These are phyloP conservation scores for Pocillopora damicornis DNA, from an alignment of 64 coral and sea anemone genomes.

Conservation along the genomic window DNA sequence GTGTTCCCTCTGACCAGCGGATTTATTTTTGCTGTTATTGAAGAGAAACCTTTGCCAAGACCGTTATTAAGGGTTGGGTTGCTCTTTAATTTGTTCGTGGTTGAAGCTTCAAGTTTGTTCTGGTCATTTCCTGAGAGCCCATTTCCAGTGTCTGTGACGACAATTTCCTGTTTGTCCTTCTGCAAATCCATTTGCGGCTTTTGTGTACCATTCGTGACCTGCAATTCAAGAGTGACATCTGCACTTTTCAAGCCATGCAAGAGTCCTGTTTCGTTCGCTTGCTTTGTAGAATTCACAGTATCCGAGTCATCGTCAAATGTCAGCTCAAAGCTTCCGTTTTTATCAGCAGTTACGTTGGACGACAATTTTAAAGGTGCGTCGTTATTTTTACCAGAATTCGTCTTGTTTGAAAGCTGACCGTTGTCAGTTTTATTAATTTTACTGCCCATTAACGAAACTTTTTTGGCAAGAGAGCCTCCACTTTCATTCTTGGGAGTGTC, in stretches of 20 bases:
- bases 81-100: not conserved
- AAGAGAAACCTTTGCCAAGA: not conserved
- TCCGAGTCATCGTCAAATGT: not conserved
- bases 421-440: not conserved
- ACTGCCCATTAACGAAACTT: not conserved
- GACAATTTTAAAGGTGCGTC: not conserved
- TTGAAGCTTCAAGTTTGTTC: not conserved
- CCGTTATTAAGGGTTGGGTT: not conserved
- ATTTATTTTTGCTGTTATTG: not conserved
- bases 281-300: conserved; percentile 1
- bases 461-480: no score
- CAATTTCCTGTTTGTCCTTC: not conserved
- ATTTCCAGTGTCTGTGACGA: not conserved
- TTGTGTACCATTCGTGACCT: not conserved
- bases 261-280: not conserved
- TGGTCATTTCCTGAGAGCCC: not conserved
- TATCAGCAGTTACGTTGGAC: not conserved
- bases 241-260: no score
- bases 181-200: not conserved
- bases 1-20: not conserved
- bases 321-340: not conserved
- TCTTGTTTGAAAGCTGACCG: not conserved
- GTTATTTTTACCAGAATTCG: not conserved
- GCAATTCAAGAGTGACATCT: not conserved
- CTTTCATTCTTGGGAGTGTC: not conserved